phyloP scores from a whole-genome alignment of 2,888 invertebrate genomes.

The Arctia plantaginis region DNA sequence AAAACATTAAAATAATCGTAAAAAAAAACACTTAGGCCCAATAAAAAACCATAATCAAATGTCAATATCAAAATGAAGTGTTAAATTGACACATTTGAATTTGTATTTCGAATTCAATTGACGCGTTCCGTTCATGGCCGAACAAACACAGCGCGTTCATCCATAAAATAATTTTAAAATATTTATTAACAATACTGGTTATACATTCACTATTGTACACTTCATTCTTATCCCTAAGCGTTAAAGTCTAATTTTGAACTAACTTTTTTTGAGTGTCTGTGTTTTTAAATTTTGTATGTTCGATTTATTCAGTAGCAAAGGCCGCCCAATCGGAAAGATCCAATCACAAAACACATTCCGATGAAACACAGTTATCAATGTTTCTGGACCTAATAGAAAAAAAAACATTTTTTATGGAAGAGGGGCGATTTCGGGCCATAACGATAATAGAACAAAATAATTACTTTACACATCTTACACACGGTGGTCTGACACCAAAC shows the following conservation, averaged over 20 bases:
- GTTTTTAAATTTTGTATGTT: constrained; percentile 25
- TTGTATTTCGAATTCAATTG: constrained; percentile 71
- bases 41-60: constrained; percentile 18
- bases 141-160: constrained; percentile 68
- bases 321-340: constrained; percentile 78
- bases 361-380: constrained; percentile 64
- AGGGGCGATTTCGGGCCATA: neutral
- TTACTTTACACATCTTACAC: neutral
- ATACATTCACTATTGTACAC: neutral
- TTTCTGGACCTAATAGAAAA: constrained; percentile 36
- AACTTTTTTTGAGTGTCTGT: neutral
- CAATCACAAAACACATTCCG: constrained; percentile 74
- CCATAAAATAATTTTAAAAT: constrained; percentile 70
- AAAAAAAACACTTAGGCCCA: neutral
- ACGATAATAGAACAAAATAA: neutral
- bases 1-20: neutral
- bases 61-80: constrained; percentile 43
- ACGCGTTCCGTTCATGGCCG: constrained; percentile 67
- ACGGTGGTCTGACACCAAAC: too few species aligned
- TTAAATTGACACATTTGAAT: constrained; percentile 72
- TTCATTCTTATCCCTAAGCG: neutral
- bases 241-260: constrained; percentile 37
- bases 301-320: constrained; percentile 71
- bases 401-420: neutral
- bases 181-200: constrained; percentile 35